Percentiles rank a stretch among this genome's conserved stretches.
Conservation (phyloP, 2,113 vertebrate genomes). For the Clarias macrocephalus region DNA sequence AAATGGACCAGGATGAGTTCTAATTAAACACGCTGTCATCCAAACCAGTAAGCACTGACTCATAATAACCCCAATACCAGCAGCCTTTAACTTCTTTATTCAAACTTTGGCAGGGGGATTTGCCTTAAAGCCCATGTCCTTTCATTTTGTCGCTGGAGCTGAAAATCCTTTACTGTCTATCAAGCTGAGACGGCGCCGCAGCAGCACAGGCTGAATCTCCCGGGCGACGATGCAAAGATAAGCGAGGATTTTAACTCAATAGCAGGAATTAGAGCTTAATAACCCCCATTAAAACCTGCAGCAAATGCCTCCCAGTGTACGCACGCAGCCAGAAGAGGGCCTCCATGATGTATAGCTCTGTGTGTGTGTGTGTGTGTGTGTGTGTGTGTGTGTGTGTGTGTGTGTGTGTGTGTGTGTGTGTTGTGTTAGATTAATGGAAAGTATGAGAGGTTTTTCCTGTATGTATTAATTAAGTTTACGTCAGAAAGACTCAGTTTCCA, state of each 20-base stretch:
- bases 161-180: conserved; percentile 56
- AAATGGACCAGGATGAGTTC: background rate
- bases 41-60: conserved; percentile 35
- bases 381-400: background rate
- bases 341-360: conserved; percentile 15
- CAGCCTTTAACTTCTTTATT: conserved; percentile 53
- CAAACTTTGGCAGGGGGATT: conserved; percentile 49
- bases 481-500: background rate
- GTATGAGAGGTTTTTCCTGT: background rate
- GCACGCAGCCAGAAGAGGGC: conserved; percentile 44
- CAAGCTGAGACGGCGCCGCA: conserved; percentile 57
- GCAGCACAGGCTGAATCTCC: conserved; percentile 49
- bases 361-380: conserved; percentile 14
- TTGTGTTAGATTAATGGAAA: background rate
- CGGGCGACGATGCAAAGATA: conserved; percentile 56
- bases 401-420: background rate
- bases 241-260: conserved; percentile 63
- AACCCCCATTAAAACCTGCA: conserved; percentile 56
- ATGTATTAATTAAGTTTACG: background rate
- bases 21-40: conserved; percentile 17
- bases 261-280: conserved; percentile 71
- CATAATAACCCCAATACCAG: conserved; percentile 45
- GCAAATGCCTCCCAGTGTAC: conserved; percentile 45
- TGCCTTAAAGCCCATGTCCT: conserved; percentile 52
- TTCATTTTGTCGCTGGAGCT: conserved; percentile 47